Conservation (phyloP, 2,797 vertebrate species). For the Poecilia wingei region DNA sequence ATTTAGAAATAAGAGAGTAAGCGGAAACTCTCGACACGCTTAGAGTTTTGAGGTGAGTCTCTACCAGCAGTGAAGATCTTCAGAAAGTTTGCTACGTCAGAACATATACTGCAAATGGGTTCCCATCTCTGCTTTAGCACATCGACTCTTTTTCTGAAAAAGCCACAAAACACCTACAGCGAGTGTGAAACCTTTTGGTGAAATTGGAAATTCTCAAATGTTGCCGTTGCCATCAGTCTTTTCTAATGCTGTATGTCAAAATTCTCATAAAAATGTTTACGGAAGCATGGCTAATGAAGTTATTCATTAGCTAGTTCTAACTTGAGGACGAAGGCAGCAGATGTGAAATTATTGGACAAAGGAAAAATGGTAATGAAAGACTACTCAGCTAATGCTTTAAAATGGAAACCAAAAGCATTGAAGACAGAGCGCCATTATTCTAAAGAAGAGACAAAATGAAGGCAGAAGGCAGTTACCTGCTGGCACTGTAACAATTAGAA, state of each 20-base stretch:
- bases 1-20: neutral
- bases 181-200: neutral
- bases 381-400: neutral
- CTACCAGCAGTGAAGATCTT: neutral
- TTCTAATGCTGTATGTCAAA: neutral
- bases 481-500: neutral
- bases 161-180: neutral
- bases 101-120: too few relatives aligned
- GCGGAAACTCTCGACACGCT: neutral
- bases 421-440: neutral
- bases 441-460: neutral
- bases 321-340: neutral
- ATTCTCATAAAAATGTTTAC: neutral
- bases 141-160: neutral
- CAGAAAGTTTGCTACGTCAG: neutral
- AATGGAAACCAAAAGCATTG: neutral
- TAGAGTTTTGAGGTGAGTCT: neutral
- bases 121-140: too few relatives aligned
- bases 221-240: neutral
- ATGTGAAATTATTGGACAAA: neutral
- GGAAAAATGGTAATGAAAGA: neutral
- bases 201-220: neutral
- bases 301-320: neutral
- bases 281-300: neutral
- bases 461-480: neutral